Conservation (phyloP, 2,797 vertebrate genomes). For the Podarcis siculus region DNA sequence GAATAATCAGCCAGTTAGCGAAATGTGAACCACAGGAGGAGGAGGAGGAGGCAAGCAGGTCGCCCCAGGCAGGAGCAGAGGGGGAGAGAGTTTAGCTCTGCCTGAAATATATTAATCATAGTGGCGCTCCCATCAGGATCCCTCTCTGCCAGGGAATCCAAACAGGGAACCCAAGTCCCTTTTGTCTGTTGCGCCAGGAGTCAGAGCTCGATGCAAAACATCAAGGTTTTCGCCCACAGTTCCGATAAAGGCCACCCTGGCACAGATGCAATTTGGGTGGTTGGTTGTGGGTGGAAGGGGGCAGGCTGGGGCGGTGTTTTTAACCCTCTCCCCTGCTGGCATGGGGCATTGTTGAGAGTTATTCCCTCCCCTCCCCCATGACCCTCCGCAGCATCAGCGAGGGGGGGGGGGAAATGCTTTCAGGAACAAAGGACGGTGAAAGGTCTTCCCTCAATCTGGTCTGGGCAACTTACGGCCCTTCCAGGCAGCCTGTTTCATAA, state of each 20-base stretch:
- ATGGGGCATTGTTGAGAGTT: too few species aligned
- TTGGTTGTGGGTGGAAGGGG: background rate
- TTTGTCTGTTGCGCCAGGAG: background rate
- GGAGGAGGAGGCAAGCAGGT: background rate
- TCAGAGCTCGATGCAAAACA: background rate
- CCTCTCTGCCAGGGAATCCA: background rate
- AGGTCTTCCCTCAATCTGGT: too few species aligned
- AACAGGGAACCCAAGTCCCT: background rate
- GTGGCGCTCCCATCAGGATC: background rate
- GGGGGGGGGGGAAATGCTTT: too few species aligned
- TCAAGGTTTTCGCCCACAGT: background rate
- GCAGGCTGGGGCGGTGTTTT: background rate
- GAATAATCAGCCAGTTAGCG: constrained; percentile 10
- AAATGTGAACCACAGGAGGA: background rate
- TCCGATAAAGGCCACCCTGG: background rate
- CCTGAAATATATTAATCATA: background rate
- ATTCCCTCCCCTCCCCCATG: background rate
- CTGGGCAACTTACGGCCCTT: too few species aligned
- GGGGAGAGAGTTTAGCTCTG: too few species aligned
- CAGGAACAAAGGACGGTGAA: fast-evolving
- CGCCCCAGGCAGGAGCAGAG: background rate
- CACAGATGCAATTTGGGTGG: background rate
- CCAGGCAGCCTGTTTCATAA: too few species aligned
- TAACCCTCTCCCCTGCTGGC: background rate
- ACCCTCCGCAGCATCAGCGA: background rate